These are phyloP conservation scores for Trissolcus brochymenae DNA, from an alignment of 2,888 invertebrate species.

Conservation along the genomic window DNA sequence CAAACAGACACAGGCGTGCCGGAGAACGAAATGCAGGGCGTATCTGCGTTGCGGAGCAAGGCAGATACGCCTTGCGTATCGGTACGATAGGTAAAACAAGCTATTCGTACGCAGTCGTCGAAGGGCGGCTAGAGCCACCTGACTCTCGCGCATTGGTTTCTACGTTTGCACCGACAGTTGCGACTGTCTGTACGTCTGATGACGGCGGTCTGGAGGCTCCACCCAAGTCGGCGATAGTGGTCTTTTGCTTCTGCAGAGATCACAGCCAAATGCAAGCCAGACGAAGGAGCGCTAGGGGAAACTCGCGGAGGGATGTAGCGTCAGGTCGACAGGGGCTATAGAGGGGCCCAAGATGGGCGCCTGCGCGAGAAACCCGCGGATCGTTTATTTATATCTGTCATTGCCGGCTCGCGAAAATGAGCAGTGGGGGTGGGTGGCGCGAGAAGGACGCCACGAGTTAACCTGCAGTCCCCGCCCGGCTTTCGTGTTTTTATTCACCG, in stretches of 20 bases:
- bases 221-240: conserved; percentile 67
- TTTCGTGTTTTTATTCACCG: conserved; percentile 56
- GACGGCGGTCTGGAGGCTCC: conserved; percentile 73
- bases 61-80: too few relatives aligned
- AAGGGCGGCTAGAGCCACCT: conserved; percentile 58
- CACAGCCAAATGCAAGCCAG: conserved; percentile 35
- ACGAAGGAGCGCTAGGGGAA: conserved; percentile 36
- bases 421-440: conserved; percentile 29
- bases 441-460: conserved; percentile 37
- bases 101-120: conserved; percentile 70
- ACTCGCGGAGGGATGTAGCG: conserved; percentile 44
- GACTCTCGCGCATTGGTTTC: conserved; percentile 72
- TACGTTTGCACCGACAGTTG: conserved; percentile 73
- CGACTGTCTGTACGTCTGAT: conserved; percentile 74
- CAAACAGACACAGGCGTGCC: conserved; percentile 50
- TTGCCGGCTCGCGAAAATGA: conserved; percentile 66
- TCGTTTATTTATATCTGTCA: conserved; percentile 77
- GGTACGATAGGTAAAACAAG: conserved; percentile 54
- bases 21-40: conserved; percentile 52
- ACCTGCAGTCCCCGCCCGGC: conserved; percentile 45
- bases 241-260: conserved; percentile 42
- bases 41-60: conserved; percentile 46
- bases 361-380: conserved; percentile 70
- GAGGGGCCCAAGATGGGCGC: conserved; percentile 64
- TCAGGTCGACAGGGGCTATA: conserved; percentile 39